Conservation (phyloP, 2,888 invertebrate genomes). For the Drosophila cracens region DNA sequence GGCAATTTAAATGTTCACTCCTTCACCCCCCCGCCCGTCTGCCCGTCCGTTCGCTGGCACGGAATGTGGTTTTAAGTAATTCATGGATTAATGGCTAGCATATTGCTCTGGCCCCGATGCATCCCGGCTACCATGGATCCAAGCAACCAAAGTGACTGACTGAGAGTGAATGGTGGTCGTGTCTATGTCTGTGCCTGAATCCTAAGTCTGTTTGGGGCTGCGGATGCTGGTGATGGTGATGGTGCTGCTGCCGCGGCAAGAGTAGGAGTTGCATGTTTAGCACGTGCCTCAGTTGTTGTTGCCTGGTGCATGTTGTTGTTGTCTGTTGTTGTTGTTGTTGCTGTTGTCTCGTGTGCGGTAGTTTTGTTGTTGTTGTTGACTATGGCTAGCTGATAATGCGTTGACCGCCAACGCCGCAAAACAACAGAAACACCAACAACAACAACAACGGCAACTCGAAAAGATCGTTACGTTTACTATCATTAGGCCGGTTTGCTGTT, state of each 20-base stretch:
- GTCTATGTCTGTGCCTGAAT: constrained; percentile 36
- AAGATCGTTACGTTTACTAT: constrained; percentile 76
- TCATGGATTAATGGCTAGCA: constrained; percentile 80
- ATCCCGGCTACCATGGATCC: constrained; percentile 14
- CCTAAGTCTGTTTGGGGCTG: constrained; percentile 8
- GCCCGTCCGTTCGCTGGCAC: constrained; percentile 33
- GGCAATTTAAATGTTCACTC: constrained; percentile 74
- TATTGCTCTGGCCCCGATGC: constrained; percentile 66
- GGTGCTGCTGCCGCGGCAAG: constrained; percentile 62
- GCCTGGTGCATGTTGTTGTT: constrained; percentile 24
- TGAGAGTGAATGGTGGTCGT: constrained; percentile 76
- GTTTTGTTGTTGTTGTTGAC: constrained; percentile 47
- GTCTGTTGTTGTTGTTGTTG: background rate
- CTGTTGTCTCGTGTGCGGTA: constrained; percentile 61
- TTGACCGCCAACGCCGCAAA: constrained; percentile 80
- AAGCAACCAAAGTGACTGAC: constrained; percentile 37
- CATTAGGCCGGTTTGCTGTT: constrained; percentile 59
- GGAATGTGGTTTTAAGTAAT: constrained; percentile 81
- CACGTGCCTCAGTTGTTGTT: constrained; percentile 70
- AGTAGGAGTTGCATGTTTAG: constrained; percentile 82
- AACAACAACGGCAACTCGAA: constrained; percentile 24
- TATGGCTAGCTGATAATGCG: constrained; percentile 67
- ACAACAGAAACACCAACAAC: constrained; percentile 42
- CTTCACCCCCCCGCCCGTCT: background rate
- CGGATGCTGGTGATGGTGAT: constrained; percentile 17